Base-by-base conservation (phyloP, 1,140 invertebrate species). In the Drosophila pruinosa region DNA sequence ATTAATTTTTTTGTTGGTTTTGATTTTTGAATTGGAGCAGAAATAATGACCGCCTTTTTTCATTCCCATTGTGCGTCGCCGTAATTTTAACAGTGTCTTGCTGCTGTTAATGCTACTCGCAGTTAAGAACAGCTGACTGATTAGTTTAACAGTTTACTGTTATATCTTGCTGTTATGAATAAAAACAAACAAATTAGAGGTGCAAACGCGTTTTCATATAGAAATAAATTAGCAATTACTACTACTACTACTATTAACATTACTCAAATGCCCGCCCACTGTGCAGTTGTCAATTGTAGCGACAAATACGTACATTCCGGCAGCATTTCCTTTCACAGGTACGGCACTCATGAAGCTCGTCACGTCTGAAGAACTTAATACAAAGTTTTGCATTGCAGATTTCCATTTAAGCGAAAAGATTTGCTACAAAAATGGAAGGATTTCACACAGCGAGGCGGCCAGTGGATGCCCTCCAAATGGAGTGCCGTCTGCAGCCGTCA, bases 311-410 rank as follows among this genome's bases (percentile, higher is more conserved):
- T 86, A 4, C 90, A 91, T 52, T 61, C 76, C 2, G 85, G 83
- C 26, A 90, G 79, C 70, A 83, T 91, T 22, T 91, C 90, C 0
- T 91, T 91, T 24, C 90, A 91, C 72, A 89, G 88, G 90, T 90
- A 7, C 65, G 45, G n/a, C n/a, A n/a, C 24, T 8, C 2, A 22
- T 54, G 2, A n/a, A 22, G 17, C 2, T n/a, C n/a, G n/a, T n/a
- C n/a, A n/a, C 12, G 0, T 38, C 4, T 2, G 15, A 26, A 24
- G 7, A 6, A 48, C 6, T 14, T 1, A 2, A 10, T 12, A 0
- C 10, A 0, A 0, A 12, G 4, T 43, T 54, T 2, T 12, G n/a
- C 4, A 1, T 4, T 31, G 2, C n/a, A 91, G 90, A 71, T 91
- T 91, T 34, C 90, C 90, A 0, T 83, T 89, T 3, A 91, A 90